These are phyloP conservation scores for Strix occidentalis DNA, from an alignment of 2,797 vertebrate species.

Conservation along the genomic window DNA sequence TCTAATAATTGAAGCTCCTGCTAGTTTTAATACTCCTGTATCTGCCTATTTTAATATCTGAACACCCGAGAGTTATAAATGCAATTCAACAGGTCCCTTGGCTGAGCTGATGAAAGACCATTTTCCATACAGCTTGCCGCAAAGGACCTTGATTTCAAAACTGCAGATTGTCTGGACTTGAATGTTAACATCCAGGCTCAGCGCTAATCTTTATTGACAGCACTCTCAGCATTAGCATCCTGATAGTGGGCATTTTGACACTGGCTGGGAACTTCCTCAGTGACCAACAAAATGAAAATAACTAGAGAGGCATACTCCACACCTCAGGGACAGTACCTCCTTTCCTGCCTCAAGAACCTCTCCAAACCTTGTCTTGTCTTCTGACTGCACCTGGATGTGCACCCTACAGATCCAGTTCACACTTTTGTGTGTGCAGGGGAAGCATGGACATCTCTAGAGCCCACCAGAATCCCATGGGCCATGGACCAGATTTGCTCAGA, in stretches of 20 bases:
- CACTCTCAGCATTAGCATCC: background rate
- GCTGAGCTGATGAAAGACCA: background rate
- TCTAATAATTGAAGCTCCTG: background rate
- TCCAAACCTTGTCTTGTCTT: background rate
- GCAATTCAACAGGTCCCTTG: background rate
- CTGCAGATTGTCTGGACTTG: background rate
- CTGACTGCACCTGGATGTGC: background rate
- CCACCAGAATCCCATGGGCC: background rate
- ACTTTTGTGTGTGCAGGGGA: background rate
- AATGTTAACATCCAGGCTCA: background rate
- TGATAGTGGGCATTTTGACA: background rate
- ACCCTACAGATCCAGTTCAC: background rate
- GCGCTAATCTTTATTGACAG: background rate
- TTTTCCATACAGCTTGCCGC: background rate
- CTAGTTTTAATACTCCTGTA: background rate
- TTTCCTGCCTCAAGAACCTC: background rate
- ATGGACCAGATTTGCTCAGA: accelerated
- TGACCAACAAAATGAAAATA: background rate
- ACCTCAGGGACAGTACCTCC: too few relatives aligned
- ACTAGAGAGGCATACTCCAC: background rate
- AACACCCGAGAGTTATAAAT: background rate
- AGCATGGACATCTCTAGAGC: background rate
- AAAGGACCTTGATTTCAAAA: background rate
- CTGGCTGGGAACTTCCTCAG: background rate
- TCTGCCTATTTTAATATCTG: background rate